phyloP scores from a whole-genome alignment of 2,888 invertebrate species.

The Spialia ferax region DNA sequence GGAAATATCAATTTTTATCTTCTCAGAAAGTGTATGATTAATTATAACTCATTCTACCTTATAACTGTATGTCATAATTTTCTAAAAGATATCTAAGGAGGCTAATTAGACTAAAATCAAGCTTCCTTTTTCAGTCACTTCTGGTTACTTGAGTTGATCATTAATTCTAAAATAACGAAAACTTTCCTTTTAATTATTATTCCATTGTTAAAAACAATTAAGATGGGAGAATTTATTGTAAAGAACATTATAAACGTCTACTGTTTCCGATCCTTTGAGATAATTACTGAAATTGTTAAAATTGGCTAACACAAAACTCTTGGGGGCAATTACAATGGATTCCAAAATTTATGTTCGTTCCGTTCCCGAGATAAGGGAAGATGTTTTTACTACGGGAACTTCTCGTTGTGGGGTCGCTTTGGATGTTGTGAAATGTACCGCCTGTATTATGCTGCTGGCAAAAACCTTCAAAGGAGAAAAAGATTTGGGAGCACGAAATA shows the following conservation, averaged over 20 bases:
- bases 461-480: slow-evolving; percentile 5
- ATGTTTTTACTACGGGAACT: slow-evolving; percentile 26
- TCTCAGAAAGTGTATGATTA: too few relatives aligned
- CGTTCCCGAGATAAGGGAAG: slow-evolving; percentile 44
- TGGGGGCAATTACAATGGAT: slow-evolving; percentile 54
- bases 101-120: neutral
- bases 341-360: slow-evolving; percentile 45
- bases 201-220: slow-evolving; percentile 19
- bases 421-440: neutral
- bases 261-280: slow-evolving; percentile 30
- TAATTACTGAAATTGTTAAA: slow-evolving; percentile 57
- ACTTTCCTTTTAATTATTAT: neutral
- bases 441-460: slow-evolving; percentile 10
- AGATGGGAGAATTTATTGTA: slow-evolving; percentile 5
- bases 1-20: too few relatives aligned
- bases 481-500: neutral
- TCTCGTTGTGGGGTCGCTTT: neutral
- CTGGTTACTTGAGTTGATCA: neutral
- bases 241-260: slow-evolving; percentile 14
- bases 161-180: neutral
- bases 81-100: neutral
- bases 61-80: too few relatives aligned
- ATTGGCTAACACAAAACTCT: slow-evolving; percentile 46
- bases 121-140: neutral
- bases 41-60: too few relatives aligned